Evolutionary conservation across 2,797 vertebrate genomes (phyloP).

Genomic region (Erithacus rubecula): DNA sequence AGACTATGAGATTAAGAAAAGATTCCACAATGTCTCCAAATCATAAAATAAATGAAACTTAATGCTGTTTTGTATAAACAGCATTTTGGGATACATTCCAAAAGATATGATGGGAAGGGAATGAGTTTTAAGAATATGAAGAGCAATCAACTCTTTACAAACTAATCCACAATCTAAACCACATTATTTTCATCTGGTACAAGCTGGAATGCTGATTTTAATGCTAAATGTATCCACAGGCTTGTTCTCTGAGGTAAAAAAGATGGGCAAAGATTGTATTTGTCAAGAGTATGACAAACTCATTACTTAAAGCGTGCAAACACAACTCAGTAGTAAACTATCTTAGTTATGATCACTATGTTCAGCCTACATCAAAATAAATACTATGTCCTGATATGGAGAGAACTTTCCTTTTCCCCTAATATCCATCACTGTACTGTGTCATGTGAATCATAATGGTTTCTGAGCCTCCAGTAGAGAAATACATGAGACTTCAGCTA

Average conservation of each 20-base stretch:
- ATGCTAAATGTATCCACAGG: not conserved
- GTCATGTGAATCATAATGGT: not conserved
- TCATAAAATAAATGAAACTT: not conserved
- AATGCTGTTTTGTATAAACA: not conserved
- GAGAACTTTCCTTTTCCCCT: not conserved
- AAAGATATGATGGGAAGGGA: not conserved
- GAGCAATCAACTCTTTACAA: not conserved
- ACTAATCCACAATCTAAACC: not conserved
- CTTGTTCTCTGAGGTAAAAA: not conserved
- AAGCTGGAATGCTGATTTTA: not conserved
- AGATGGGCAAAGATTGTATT: not conserved
- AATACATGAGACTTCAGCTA: not conserved
- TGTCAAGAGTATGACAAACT: not conserved
- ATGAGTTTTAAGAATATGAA: not conserved
- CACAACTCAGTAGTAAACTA: not conserved
- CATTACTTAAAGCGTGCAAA: not conserved
- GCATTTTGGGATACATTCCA: not conserved
- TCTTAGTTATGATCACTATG: not conserved
- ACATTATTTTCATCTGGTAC: not conserved
- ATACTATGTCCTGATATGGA: not conserved
- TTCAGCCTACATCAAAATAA: not conserved
- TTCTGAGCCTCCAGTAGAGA: not conserved
- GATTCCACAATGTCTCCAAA: constrained; percentile 5
- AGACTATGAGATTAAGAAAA: constrained; percentile 29
- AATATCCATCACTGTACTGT: not conserved